A percentile compares a stretch with the other conserved stretches of the same genome.
Evolutionary conservation across 2,797 vertebrate genomes (phyloP).

Genomic region (Muraenolepis orangiensis): DNA sequence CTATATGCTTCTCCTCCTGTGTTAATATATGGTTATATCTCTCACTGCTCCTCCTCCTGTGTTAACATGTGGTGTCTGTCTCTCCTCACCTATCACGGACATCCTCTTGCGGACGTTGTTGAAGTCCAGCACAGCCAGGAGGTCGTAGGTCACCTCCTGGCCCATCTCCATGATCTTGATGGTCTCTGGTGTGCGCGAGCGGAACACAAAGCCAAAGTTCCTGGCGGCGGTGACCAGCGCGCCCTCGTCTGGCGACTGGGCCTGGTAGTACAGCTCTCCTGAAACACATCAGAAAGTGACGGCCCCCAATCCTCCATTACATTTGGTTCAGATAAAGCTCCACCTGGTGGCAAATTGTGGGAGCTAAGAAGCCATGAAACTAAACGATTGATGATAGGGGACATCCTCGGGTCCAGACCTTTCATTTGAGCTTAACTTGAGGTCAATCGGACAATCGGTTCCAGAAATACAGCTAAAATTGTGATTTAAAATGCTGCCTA

Average conservation of each 20-base stretch:
- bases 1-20: not conserved
- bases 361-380: too few relatives aligned
- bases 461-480: too few relatives aligned
- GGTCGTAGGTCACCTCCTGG: conserved; percentile 72
- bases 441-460: too few relatives aligned
- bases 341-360: too few relatives aligned
- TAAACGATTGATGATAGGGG: too few relatives aligned
- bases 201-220: conserved; percentile 92
- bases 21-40: conserved; percentile 29
- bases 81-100: conserved; percentile 86
- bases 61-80: conserved; percentile 23
- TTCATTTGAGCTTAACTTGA: too few relatives aligned
- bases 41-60: not conserved
- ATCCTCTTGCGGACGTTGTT: conserved; percentile 91
- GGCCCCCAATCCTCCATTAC: too few relatives aligned
- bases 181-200: conserved; percentile 81
- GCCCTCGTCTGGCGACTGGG: conserved; percentile 94
- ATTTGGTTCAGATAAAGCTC: too few relatives aligned
- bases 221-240: conserved; percentile 91
- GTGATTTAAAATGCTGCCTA: too few relatives aligned
- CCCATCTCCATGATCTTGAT: conserved; percentile 87
- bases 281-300: not conserved
- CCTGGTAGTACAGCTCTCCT: conserved; percentile 88
- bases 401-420: too few relatives aligned
- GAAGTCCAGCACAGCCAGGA: conserved; percentile 91